Base-by-base conservation (phyloP, 1,140 invertebrate genomes). In the Drusus annulatus region DNA sequence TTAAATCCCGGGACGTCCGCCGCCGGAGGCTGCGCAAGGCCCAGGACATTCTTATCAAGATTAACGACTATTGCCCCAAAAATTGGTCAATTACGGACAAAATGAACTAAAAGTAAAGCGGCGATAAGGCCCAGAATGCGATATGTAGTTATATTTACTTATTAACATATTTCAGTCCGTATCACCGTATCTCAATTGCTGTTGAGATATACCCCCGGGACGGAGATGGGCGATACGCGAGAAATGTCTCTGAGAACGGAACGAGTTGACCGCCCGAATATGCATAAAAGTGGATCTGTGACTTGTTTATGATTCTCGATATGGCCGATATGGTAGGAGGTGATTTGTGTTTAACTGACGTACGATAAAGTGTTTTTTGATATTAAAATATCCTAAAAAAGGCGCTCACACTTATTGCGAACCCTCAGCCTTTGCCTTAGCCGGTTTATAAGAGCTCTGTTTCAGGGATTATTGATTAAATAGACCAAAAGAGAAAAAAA, bases 31-130 rank as follows among this genome's bases (percentile, higher is more conserved):
- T 45, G 56, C 52, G n/a, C 25, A 16, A 2, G 25, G 63, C 76
- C 62, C 63, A 25, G 76, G 62, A 69, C 62, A 69, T 69, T 69
- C 76, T 69, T 78, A 78, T 78, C 76, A 52, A 78, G 76, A 78
- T 78, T 78, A 78, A 78, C 76, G 76, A 78, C 51, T 78, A 78
- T 78, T 78, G 63, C 76, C 69, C 60, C 63, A 78, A 78, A 78
- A 78, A 68, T 63, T 78, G 76, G 76, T 78, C 76, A 78, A 78
- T 78, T 78, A 78, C 76, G 45, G 76, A 54, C 50, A 56, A 78
- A 78, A 68, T 36, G 36, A 69, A 78, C 62, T 25, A 69, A 76
- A 78, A 69, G 76, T 58, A 52, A 58, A 23, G 63, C 45, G 51
- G 25, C 54, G 76, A 78, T 78, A 78, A 78, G 50, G 51, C 50